Conservation (phyloP, 1,140 invertebrate species). For the Pseudachorutes palmiensis region DNA sequence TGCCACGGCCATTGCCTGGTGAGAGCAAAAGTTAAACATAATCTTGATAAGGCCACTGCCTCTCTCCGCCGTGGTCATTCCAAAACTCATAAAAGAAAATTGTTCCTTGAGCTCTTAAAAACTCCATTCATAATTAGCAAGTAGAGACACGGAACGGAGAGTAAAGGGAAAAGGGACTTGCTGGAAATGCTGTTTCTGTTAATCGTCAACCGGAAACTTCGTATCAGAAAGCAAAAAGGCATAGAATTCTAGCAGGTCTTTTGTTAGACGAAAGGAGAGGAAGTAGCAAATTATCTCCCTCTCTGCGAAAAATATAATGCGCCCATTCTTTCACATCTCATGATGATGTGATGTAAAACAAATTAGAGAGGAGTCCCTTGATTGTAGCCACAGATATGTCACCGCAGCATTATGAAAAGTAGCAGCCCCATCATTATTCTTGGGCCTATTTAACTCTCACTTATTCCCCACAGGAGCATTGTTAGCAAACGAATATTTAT, state of each 20-base stretch:
- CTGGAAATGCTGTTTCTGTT: too few species aligned
- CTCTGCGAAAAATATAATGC: slow-evolving; percentile 35
- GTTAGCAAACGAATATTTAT: not conserved
- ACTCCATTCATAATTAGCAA: too few species aligned
- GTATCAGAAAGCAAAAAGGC: slow-evolving; percentile 24
- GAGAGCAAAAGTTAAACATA: too few species aligned
- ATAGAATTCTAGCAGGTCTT: not conserved
- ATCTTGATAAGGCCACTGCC: too few species aligned
- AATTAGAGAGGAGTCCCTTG: not conserved
- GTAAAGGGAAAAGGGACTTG: too few species aligned
- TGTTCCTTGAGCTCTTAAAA: too few species aligned
- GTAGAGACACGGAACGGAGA: too few species aligned
- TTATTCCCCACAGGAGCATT: not conserved
- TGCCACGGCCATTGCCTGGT: too few species aligned
- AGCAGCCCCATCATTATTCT: not conserved
- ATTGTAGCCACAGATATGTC: slow-evolving; percentile 22
- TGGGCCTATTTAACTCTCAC: too few species aligned
- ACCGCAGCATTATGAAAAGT: slow-evolving; percentile 8
- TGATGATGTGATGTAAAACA: slow-evolving; percentile 1
- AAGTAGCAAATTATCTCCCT: slow-evolving; percentile 38
- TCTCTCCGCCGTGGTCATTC: too few species aligned
- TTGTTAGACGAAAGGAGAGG: slow-evolving; percentile 18
- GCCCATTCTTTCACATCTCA: slow-evolving; percentile 25
- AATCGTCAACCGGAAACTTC: slow-evolving; percentile 31
- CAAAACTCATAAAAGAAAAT: too few species aligned